Conservation (phyloP, 2,888 invertebrate genomes). For the Eurytoma californica region DNA sequence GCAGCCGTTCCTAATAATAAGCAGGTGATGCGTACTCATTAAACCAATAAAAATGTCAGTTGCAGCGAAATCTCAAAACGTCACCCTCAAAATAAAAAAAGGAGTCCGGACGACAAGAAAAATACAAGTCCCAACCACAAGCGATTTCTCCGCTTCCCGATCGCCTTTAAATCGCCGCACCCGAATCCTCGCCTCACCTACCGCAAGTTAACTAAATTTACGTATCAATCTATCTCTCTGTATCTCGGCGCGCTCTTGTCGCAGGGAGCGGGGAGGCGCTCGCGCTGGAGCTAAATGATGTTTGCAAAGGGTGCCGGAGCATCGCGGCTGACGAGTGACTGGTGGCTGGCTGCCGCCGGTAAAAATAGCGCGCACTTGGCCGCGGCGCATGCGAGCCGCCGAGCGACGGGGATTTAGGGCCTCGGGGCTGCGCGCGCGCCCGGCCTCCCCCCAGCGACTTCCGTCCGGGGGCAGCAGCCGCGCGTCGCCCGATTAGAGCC, state of each 20-base stretch:
- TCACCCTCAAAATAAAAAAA: no score
- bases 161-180: not conserved
- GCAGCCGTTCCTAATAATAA: no score
- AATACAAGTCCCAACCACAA: no score
- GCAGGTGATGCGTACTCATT: no score
- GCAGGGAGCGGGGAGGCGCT: not conserved
- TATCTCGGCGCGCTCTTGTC: not conserved
- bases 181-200: conserved; percentile 41
- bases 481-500: conserved; percentile 4
- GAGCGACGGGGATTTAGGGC: conserved; percentile 7
- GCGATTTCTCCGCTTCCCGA: no score
- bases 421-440: not conserved
- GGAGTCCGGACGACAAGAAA: not conserved
- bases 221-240: conserved; percentile 27
- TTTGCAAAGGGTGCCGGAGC: conserved; percentile 60
- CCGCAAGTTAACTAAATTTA: conserved; percentile 42
- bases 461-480: not conserved
- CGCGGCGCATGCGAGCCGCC: not conserved
- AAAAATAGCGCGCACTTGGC: conserved; percentile 64
- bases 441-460: not conserved
- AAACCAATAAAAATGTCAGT: no score
- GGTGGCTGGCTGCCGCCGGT: conserved; percentile 57
- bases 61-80: no score
- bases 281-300: conserved; percentile 56
- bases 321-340: conserved; percentile 59